Conservation (phyloP, 2,888 invertebrate species). For the Allophyes oxyacanthae region DNA sequence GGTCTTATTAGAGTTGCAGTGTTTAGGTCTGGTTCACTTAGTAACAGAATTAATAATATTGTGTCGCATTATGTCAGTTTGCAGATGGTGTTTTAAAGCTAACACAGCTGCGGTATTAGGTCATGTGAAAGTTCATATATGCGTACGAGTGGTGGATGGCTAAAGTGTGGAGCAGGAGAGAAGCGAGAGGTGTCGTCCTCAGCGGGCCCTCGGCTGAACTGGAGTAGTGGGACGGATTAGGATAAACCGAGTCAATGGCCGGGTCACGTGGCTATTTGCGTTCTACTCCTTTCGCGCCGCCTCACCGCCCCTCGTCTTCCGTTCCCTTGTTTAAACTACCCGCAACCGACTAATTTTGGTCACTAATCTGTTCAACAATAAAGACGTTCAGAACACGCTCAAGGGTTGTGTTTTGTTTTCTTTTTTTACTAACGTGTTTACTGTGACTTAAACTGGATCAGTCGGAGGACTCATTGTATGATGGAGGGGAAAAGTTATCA, state of each 20-base stretch:
- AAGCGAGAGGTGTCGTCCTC: conserved; percentile 47
- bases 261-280: conserved; percentile 88
- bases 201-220: conserved; percentile 75
- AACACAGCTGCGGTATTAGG: conserved; percentile 70
- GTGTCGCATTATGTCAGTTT: conserved; percentile 30
- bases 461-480: conserved; percentile 24
- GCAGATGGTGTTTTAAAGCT: conserved; percentile 57
- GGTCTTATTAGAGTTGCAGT: conserved; percentile 31
- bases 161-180: conserved; percentile 38
- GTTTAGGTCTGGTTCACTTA: conserved; percentile 26
- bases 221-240: conserved; percentile 89
- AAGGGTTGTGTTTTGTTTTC: conserved; percentile 46
- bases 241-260: conserved; percentile 89
- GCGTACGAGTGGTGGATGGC: conserved; percentile 56
- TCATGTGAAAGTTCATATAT: conserved; percentile 73
- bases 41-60: conserved; percentile 30
- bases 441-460: conserved; percentile 45
- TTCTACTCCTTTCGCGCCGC: conserved; percentile 74
- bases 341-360: conserved; percentile 80
- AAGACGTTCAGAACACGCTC: conserved; percentile 57
- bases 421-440: conserved; percentile 32
- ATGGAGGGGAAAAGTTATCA: conserved; percentile 16
- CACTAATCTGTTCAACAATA: conserved; percentile 76
- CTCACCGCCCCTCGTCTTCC: conserved; percentile 71
- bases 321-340: conserved; percentile 79